Evolutionary conservation across 1,140 invertebrate genomes (phyloP), one percentile per base, ranked within the genome.

Genomic region (Chlorops oryzae): DNA sequence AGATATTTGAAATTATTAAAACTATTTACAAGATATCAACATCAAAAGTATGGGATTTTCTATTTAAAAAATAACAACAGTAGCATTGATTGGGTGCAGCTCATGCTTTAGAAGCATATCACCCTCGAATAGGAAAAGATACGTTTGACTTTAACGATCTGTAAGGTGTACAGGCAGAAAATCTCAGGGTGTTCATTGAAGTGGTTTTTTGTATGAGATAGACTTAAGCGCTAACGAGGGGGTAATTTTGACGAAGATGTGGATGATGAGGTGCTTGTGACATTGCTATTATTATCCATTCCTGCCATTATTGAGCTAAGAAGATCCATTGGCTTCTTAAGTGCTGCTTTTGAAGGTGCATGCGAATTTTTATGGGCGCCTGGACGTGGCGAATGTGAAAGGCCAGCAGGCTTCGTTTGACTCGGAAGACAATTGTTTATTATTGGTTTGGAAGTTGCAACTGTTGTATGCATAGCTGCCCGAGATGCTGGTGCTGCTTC

Each of bases 241-340:
- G 35, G 21, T 32, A 47, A 18, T 32, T 50, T 37, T n/a, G 50
- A 43, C 20, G 60, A 34, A 22, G 45, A 46, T n/a, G 50, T 53
- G 41, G 38, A 52, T 38, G 22, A 28, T 3, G 32, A 27, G 2
- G 55, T 44, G 38, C 49, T 43, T 42, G 55, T 51, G 25, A 50
- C 37, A 43, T 50, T 56, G 48, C 51, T 54, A 43, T 55, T 61
- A 45, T 62, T 66, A 54, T 72, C 69, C 69, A 72, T 72, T 54
- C 68, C 65, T 40, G 69, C 69, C 65, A 72, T 69, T 3, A 72
- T 72, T 10, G 69, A 69, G 42, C 68, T 67, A 22, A 72, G 54
- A 21, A 72, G 56, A 57, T 72, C 69, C 3, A 62, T 58, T 32
- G 55, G 55, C 13, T 55, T 52, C 5, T 47, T 52, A 18, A 47